These are phyloP conservation scores for Mactra quadrangularis DNA, from an alignment of 1,140 invertebrate species.

Conservation along the genomic window DNA sequence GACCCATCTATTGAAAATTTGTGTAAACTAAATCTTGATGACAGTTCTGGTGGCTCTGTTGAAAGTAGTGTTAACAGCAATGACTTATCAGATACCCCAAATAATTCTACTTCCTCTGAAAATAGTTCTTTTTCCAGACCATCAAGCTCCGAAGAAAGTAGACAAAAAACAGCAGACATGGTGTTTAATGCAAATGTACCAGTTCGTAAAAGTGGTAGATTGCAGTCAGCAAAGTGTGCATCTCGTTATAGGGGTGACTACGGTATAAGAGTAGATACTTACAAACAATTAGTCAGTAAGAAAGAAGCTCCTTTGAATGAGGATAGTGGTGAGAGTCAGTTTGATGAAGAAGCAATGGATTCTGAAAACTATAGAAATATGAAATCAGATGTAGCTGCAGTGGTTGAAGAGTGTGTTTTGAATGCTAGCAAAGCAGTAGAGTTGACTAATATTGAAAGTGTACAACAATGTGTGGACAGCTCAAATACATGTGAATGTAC, in stretches of 20 bases:
- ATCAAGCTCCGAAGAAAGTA: constrained; percentile 11
- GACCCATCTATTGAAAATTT: constrained; percentile 50
- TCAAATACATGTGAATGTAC: too few relatives aligned
- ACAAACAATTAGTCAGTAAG: constrained; percentile 49
- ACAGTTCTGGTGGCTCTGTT: neutral
- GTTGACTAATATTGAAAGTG: too few relatives aligned
- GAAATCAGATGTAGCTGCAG: neutral
- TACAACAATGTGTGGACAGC: too few relatives aligned
- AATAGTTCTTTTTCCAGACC: neutral
- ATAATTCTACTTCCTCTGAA: neutral
- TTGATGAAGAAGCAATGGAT: neutral
- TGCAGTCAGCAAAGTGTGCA: constrained; percentile 56
- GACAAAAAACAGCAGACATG: constrained; percentile 21
- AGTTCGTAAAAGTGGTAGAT: constrained; percentile 38
- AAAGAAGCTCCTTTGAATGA: neutral
- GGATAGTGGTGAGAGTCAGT: neutral
- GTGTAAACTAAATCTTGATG: constrained; percentile 24
- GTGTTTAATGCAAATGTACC: constrained; percentile 45
- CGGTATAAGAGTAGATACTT: constrained; percentile 48
- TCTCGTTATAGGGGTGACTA: constrained; percentile 56
- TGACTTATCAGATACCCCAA: neutral
- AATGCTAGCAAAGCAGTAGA: too few relatives aligned
- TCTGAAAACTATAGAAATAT: neutral
- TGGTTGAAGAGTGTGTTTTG: too few relatives aligned
- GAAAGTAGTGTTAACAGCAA: neutral